Conservation (phyloP, 2,797 vertebrate species). For the Tangara arthus region DNA sequence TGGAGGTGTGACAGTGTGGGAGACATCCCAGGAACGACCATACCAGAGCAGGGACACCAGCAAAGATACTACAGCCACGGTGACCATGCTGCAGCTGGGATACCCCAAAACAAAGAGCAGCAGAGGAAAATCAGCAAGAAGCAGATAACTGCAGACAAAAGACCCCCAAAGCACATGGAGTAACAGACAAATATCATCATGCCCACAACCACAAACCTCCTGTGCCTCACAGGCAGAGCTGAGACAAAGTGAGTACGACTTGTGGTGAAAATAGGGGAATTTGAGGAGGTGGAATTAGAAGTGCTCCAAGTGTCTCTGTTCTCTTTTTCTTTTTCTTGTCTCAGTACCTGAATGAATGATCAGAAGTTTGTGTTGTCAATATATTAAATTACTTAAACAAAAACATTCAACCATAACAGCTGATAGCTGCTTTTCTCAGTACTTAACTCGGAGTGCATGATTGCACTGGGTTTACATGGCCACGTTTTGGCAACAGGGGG, state of each 20-base stretch:
- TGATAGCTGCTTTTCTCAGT: neutral
- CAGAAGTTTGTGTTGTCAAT: neutral
- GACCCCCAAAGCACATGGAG: fast-evolving
- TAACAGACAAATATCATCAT: neutral
- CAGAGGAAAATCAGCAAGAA: neutral
- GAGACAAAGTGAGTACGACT: neutral
- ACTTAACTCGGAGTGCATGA: neutral
- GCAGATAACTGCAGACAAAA: neutral
- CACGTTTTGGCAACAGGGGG: neutral
- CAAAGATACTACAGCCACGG: neutral
- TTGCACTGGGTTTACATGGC: neutral
- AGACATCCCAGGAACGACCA: neutral
- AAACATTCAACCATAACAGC: neutral
- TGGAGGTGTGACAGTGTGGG: neutral
- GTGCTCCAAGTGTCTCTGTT: neutral
- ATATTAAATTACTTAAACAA: neutral
- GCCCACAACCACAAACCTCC: neutral
- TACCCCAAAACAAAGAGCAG: neutral
- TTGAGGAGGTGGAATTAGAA: neutral
- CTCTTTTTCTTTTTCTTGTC: neutral
- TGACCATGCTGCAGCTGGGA: neutral
- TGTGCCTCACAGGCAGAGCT: neutral
- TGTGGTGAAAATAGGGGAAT: neutral
- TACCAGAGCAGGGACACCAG: neutral
- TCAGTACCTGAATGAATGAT: neutral